Conservation (phyloP, 2,113 vertebrate genomes). For the Lophius piscatorius region DNA sequence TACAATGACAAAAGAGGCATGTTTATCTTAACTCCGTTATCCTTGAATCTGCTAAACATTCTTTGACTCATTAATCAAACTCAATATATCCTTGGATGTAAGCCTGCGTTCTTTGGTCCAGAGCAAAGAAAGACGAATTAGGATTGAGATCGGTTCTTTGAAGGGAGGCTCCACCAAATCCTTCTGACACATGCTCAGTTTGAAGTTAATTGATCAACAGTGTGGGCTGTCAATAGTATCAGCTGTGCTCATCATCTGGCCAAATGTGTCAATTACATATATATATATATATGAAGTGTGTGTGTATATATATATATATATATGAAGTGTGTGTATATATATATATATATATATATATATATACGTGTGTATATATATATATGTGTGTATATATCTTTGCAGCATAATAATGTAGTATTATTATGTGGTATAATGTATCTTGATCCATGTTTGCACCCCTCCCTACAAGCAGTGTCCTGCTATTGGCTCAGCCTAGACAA, state of each 20-base stretch:
- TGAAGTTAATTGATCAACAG: slow-evolving; percentile 3
- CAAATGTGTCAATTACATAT: too few species aligned
- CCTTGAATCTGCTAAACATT: slow-evolving; percentile 34
- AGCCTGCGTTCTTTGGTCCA: slow-evolving; percentile 41
- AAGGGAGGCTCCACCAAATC: too few species aligned
- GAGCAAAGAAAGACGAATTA: slow-evolving; percentile 54
- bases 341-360: too few species aligned
- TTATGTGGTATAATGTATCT: not conserved
- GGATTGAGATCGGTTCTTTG: slow-evolving; percentile 46
- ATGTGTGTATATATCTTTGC: too few species aligned
- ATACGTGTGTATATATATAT: too few species aligned
- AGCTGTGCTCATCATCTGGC: too few species aligned
- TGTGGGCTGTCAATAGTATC: too few species aligned
- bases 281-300: too few species aligned
- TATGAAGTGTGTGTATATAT: too few species aligned
- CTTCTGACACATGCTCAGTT: slow-evolving; percentile 22
- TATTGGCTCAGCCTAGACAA: not conserved
- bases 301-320: too few species aligned
- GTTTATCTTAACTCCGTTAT: slow-evolving; percentile 37
- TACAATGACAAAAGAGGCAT: slow-evolving; percentile 12
- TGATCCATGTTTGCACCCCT: not conserved
- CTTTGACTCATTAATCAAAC: slow-evolving; percentile 62
- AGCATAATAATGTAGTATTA: not conserved
- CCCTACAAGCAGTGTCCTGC: not conserved
- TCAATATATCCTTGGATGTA: slow-evolving; percentile 52